Evolutionary conservation across 2,888 invertebrate genomes (phyloP).

Genomic region (Drosophila emarginata): DNA sequence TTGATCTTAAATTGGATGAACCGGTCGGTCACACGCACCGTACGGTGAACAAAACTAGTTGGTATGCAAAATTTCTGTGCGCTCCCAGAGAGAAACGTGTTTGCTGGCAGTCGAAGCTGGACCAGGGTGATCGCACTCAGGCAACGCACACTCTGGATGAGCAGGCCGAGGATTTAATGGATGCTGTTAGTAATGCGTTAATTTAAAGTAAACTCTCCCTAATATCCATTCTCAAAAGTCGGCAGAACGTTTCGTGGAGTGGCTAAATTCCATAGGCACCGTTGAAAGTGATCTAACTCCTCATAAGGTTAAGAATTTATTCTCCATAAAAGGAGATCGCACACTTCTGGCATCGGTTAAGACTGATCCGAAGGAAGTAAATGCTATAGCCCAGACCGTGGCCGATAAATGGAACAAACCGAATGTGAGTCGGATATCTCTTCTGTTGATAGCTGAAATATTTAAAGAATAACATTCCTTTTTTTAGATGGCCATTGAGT

Average conservation of each 20-base stretch:
- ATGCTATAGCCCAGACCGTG: constrained; percentile 80
- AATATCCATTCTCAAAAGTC: constrained; percentile 50
- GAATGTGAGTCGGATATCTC: constrained; percentile 57
- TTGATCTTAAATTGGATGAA: constrained; percentile 70
- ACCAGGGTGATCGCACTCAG: constrained; percentile 70
- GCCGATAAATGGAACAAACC: constrained; percentile 80
- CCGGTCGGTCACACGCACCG: constrained; percentile 61
- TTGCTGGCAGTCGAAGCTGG: constrained; percentile 77
- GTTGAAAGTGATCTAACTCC: constrained; percentile 76
- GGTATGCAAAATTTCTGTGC: constrained; percentile 76
- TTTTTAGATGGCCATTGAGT: constrained; percentile 79
- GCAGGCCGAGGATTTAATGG: constrained; percentile 81
- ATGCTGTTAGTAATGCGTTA: constrained; percentile 70
- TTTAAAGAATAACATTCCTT: too few species aligned
- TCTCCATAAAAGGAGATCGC: constrained; percentile 80
- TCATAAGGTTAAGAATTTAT: constrained; percentile 79
- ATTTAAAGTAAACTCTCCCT: too few species aligned
- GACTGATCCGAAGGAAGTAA: constrained; percentile 80
- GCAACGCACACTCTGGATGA: constrained; percentile 71
- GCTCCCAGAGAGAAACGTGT: constrained; percentile 76
- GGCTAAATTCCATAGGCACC: constrained; percentile 80
- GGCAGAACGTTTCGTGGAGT: constrained; percentile 80
- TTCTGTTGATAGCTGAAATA: too few species aligned
- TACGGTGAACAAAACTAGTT: constrained; percentile 65
- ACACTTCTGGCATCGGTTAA: constrained; percentile 78